phyloP scores from a whole-genome alignment of 2,797 vertebrate species.

The Pseudochirops corinnae region DNA sequence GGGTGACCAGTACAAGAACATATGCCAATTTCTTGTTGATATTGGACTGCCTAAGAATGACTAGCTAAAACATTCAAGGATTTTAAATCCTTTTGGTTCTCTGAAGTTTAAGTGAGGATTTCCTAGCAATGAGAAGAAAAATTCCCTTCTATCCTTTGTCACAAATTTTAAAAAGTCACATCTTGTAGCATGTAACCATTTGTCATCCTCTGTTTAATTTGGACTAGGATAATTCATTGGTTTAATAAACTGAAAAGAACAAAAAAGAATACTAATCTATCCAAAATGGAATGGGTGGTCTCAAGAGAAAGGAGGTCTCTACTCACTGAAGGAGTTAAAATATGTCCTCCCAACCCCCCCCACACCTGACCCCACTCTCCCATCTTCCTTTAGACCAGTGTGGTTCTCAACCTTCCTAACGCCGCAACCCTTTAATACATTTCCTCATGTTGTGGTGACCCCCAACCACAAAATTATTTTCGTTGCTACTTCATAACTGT shows the following conservation, averaged over 20 bases:
- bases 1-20: slow-evolving; percentile 91
- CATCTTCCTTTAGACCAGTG: neutral
- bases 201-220: slow-evolving; percentile 51
- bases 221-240: slow-evolving; percentile 82
- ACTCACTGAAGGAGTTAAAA: neutral
- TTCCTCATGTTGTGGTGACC: no score
- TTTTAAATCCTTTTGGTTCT: slow-evolving; percentile 88
- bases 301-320: neutral
- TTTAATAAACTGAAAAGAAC: slow-evolving; percentile 70
- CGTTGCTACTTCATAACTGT: no score
- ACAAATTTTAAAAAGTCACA: slow-evolving; percentile 82
- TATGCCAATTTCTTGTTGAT: slow-evolving; percentile 91
- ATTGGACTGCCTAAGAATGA: neutral
- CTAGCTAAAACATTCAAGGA: slow-evolving; percentile 90
- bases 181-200: neutral
- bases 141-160: slow-evolving; percentile 77
- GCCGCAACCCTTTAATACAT: no score
- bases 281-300: neutral
- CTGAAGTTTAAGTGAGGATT: slow-evolving; percentile 78
- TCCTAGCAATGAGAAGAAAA: slow-evolving; percentile 76
- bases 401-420: no score
- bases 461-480: no score
- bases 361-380: neutral
- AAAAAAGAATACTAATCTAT: neutral
- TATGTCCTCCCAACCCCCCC: neutral